Evolutionary conservation across 2,113 vertebrate genomes (phyloP), one percentile per base, ranked within the genome.

Genomic region (Caranx melampygus): DNA sequence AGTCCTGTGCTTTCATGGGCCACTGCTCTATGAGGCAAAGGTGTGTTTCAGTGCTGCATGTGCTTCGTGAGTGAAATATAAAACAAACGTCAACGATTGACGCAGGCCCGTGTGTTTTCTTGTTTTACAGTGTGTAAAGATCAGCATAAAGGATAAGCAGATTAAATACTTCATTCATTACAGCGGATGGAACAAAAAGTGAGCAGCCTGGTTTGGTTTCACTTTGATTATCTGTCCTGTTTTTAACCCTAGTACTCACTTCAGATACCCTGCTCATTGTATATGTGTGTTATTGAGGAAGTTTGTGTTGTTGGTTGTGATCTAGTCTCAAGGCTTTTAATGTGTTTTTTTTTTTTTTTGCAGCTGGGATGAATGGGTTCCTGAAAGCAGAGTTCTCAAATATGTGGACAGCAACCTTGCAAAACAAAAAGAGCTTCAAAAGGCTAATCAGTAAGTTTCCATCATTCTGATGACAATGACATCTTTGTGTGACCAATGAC

Each of bases 161-260:
- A 97, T 99, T 92, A 99, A 99, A 90, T 99, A 99, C 94, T 99
- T 99, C 37, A 99, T 99, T 96, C 98, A 99, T 95, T 99, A 99
- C 95, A 99, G 97, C 91, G 98, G 98, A 84, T 99, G 98, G 98
- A 99, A 99, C 96, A 99, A 99, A 94, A 99, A 99, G 98, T 99
- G 94, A 99, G 98, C 95, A 78, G 26, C 3, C 57, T 55, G 15
- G n/a, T 59, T 70, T 65, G 7, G 3, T 42, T 72, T 16, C 7
- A 20, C 1, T 62, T 44, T 3, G 1, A 21, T 31, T 59, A 26
- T 68, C 13, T 33, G 20, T 18, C 9, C 11, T 49, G 0, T 49
- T 10, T 58, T n/a, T 26, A 26, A 26, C 26, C 26, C 26, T 26
- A 26, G n/a, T 42, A 34, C 5, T 40, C 3, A 7, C 34, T 5